A percentile compares a stretch with the other conserved stretches of the same genome.
phyloP scores from a whole-genome alignment of 2,113 vertebrate species.

The Rhinogobius similis region DNA sequence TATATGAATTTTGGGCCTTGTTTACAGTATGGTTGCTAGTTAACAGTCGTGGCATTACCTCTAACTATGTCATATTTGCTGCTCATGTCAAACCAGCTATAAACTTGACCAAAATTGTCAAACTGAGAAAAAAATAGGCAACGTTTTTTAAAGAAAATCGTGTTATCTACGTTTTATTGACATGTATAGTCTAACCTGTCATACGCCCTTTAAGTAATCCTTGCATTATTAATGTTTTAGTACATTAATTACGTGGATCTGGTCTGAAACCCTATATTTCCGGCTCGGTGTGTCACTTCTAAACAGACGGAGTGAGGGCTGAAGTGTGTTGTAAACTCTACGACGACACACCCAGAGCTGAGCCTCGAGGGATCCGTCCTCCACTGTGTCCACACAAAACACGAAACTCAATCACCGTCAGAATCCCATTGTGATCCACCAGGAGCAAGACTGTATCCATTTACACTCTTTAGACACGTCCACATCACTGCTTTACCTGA shows the following conservation, averaged over 20 bases:
- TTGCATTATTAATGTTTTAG: not conserved
- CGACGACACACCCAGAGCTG: slow-evolving; percentile 29
- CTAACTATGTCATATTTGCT: too few relatives aligned
- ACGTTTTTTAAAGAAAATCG: too few relatives aligned
- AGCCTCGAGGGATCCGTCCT: slow-evolving; percentile 18
- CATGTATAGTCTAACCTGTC: too few relatives aligned
- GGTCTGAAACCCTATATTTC: slow-evolving; percentile 1
- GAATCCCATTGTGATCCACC: slow-evolving; percentile 9
- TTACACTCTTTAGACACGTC: not conserved
- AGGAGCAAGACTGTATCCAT: not conserved
- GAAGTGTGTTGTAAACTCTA: slow-evolving; percentile 18
- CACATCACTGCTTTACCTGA: not conserved
- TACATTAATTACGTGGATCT: not conserved
- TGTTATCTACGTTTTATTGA: too few relatives aligned
- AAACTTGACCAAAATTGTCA: too few relatives aligned
- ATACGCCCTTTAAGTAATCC: not conserved
- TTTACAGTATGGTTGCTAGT: too few relatives aligned
- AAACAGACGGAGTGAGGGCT: slow-evolving; percentile 7
- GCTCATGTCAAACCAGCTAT: too few relatives aligned
- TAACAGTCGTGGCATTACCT: too few relatives aligned
- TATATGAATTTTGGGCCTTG: too few relatives aligned
- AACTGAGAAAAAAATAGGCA: too few relatives aligned
- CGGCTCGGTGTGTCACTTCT: not conserved
- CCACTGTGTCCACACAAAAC: slow-evolving; percentile 20
- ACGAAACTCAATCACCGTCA: slow-evolving; percentile 11